Base-by-base conservation (phyloP, 2,888 invertebrate species). In the Hirtodrosophila histrioides region DNA sequence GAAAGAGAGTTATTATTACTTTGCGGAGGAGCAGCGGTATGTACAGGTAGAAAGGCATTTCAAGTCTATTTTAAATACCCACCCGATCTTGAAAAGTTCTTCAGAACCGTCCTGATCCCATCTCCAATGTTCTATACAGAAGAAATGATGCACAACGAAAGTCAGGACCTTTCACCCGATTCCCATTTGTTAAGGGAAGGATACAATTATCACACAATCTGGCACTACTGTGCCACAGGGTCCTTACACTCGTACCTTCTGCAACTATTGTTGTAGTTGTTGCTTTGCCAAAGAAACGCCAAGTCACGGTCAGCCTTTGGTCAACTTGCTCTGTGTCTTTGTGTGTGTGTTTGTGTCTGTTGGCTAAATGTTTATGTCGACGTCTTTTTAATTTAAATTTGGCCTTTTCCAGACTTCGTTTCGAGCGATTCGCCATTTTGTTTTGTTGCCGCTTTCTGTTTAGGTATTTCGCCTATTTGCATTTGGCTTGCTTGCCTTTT, bases 341-440 rank as follows among this genome's bases (percentile, higher is more conserved):
- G 50, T 29, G 39, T 56, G 6, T 51, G 37, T 35, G 40, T 29
- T 41, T 46, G 44, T 55, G 45, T 60, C 29, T 82, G 66, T 76
- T 79, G 66, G 69, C 69, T 62, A 83, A 83, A 80, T 83, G 85
- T 80, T 71, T 77, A 74, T 86, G 84, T 83, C 72, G 73, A 86
- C 81, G 70, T 84, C 75, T 86, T 83, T 86, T 86, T 83, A 86
- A 83, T 86, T 83, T 86, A 75, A 82, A 83, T 69, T 75, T 75
- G 55, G 67, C 63, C 74, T 61, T 41, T 65, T 80, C 33, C 31
- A 57, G 37, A 50, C 51, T 44, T 62, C 62, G 62, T 69, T 65
- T 66, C 63, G 66, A 69, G 71, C 70, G 72, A 69, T 64, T 77
- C 77, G 73, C 66, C 80, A 66, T 83, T 75, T 67, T 70, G 60